Evolutionary conservation across 35 echinoderm and acorn worm species (phyloP), one percentile per base, ranked within the genome.

Genomic region (Heliocidaris erythrogramma): DNA sequence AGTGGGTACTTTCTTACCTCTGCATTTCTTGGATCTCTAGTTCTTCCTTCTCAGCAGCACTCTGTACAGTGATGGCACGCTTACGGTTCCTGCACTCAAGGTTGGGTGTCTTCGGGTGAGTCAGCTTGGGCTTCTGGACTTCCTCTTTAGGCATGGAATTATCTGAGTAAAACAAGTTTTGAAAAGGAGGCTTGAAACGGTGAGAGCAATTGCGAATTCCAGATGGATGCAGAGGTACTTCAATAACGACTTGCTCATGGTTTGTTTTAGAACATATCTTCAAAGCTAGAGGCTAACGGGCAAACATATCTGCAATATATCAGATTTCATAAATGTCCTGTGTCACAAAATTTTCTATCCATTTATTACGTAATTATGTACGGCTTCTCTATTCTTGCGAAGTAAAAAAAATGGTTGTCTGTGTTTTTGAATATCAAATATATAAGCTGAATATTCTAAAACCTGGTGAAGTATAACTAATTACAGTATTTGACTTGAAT

Each of bases 21-120:
- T 97, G 97, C 85, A 99, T 99, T 52, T 99, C 96, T 89, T 95
- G 78, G n/a, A 97, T 32, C 69, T 99, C 96, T 49, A 85, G 13
- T 49, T 99, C 98, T 91, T 99, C 98, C 71, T 88, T 94, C 52
- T 99, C 96, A 60, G 86, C 92, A 30, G 93, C 59, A 90, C 98
- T 99, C 31, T 95, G 47, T 52, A 94, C 96, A 27, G 98, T 96
- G 50, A 88, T 86, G 24, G 94, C 92, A 49, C 98, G 87, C 59
- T 96, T 96, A 30, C 98, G 90, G 30, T 85, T 88, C 65, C 88
- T 94, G 86, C 95, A 88, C 32, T 97, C 95, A 6, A 99, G 52
- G 32, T 92, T 91, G 32, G 98, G 98, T 30, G 96, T 99, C 94
- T 93, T 94, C 16, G 98, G 96, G 30, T 85, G 84, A 27, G 98